Evolutionary conservation across 2,797 vertebrate species (phyloP).

Genomic region (Mus minutoides): DNA sequence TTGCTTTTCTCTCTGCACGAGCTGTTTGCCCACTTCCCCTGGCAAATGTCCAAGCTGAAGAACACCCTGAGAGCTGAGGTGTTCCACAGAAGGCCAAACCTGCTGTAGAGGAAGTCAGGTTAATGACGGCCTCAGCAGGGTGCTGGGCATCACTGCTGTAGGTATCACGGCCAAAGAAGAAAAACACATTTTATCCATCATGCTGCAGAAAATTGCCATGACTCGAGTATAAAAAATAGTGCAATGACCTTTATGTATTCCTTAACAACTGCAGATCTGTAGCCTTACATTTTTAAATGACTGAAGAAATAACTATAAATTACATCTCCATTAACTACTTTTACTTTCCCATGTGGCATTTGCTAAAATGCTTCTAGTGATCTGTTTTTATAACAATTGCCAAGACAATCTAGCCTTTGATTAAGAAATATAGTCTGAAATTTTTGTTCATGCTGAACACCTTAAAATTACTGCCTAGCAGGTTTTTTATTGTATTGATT

Average conservation of each 20-base stretch:
- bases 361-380: conserved; percentile 47
- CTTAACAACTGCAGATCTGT: conserved; percentile 57
- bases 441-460: conserved; percentile 60
- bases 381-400: conserved; percentile 51
- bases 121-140: conserved; percentile 56
- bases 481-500: conserved; percentile 40
- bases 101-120: conserved; percentile 64
- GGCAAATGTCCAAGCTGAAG: conserved; percentile 49
- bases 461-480: conserved; percentile 34
- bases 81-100: conserved; percentile 53
- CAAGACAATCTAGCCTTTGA: conserved; percentile 55
- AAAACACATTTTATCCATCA: conserved; percentile 36
- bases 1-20: conserved; percentile 56
- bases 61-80: conserved; percentile 12
- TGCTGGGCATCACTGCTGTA: conserved; percentile 20
- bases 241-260: conserved; percentile 5
- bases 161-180: conserved; percentile 37
- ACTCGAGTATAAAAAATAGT: conserved; percentile 27
- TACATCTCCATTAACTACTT: conserved; percentile 53
- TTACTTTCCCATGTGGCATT: conserved; percentile 41
- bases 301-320: conserved; percentile 46
- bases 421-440: conserved; percentile 51
- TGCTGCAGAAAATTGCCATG: conserved; percentile 31
- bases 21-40: neutral
- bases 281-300: conserved; percentile 59